Percentiles rank a stretch among this genome's conserved stretches.
Conservation (phyloP, 2,888 invertebrate genomes). For the Flexamia atlantica region DNA sequence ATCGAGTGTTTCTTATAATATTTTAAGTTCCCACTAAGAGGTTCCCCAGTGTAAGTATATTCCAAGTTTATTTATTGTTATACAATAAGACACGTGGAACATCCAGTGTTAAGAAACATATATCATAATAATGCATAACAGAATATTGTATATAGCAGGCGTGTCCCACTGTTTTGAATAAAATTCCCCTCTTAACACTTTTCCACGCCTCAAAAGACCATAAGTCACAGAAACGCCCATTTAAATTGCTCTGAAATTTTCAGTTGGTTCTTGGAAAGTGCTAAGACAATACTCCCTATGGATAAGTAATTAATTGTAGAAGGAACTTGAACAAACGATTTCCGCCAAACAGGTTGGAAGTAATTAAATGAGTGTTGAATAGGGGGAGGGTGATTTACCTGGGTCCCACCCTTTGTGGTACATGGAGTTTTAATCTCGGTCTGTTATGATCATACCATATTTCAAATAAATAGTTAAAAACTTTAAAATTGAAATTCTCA, state of each 20-base stretch:
- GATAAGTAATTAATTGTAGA: conserved; percentile 35
- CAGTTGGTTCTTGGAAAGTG: conserved; percentile 1
- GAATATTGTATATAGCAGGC: no score
- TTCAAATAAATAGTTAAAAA: no score
- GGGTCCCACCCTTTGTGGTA: not conserved
- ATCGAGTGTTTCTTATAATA: no score
- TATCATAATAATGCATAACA: no score
- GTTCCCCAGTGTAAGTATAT: no score
- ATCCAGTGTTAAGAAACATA: no score
- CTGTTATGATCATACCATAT: no score
- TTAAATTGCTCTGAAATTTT: conserved; percentile 23
- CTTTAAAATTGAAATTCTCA: no score
- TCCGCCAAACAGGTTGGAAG: conserved; percentile 11
- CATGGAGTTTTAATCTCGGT: not conserved
- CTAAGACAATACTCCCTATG: conserved; percentile 12
- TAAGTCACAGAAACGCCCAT: conserved; percentile 14
- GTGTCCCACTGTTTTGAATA: no score
- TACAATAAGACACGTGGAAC: no score
- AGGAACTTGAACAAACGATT: conserved; percentile 32
- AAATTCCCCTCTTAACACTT: not conserved
- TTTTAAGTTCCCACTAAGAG: no score
- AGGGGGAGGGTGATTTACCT: not conserved
- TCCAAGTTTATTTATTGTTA: no score
- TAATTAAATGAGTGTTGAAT: conserved; percentile 11
- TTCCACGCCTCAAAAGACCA: not conserved